Evolutionary conservation across 2,113 vertebrate genomes (phyloP), one percentile per base, ranked within the genome.

Genomic region (Corythoichthys haematopterus): DNA sequence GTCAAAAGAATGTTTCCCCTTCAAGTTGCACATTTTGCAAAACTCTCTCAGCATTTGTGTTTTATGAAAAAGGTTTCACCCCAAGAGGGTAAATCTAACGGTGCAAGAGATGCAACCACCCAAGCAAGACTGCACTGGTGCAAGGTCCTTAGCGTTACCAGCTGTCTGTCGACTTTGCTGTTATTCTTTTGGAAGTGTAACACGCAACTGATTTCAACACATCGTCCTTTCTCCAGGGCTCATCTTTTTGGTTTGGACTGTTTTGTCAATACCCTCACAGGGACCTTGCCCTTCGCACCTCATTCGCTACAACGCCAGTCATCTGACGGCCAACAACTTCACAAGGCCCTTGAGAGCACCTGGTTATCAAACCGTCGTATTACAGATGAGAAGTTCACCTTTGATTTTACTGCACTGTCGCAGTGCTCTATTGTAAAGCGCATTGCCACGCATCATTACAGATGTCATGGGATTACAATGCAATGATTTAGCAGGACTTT

Each of bases 1-100:
- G 86, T 84, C 79, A 88, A 81, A 85, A 82, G 62, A 68, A 69
- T 64, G 35, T 72, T 79, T 45, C 72, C 73, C 72, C 70, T 75
- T 38, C 47, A 67, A 82, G 72, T 10, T 71, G 70, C 80, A 64
- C 63, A 70, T 59, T 69, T 74, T 78, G 64, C 40, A 43, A 66
- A 77, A 48, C 62, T 37, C 28, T 45, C 66, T 57, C 66, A 71
- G 48, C 16, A n/a, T 68, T 73, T 71, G 78, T 75, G 69, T 48
- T 64, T 36, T 36, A 60, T 53, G 35, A 72, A 58, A 62, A 69
- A 52, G 53, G 10, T 28, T 63, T 68, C 47, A 64, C 56, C 40
- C 74, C 9, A 53, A 48, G 33, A 48, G 72, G 59, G 58, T 33
- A 63, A 20, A 63, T 45, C 53, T 66, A 66, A 74, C 9, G 64